Evolutionary conservation across 1,140 invertebrate genomes (phyloP), one percentile per base, ranked within the genome.

Genomic region (Ceratina australensis): DNA sequence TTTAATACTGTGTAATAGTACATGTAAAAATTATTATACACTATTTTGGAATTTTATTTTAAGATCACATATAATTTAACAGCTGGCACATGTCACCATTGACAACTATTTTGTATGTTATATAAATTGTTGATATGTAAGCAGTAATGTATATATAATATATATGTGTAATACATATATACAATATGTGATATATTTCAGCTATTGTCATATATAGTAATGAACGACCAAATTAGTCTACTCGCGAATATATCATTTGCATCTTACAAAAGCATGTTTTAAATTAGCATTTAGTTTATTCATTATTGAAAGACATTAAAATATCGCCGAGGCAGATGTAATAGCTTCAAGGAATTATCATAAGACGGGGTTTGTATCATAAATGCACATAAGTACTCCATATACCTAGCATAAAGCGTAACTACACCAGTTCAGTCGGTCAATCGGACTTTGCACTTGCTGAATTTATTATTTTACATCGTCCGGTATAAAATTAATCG

Each of bases 111-210:
- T 33, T 33, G 28, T 33, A 33, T 5, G 28, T 33, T 24, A 69
- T 52, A 22, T 54, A 52, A 54, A 77, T 77, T 33, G 74, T 74
- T 78, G 54, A 74, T 63, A 79, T 61, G 77, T 74, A 63, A 61
- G 66, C 18, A 52, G n/a, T n/a, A n/a, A n/a, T n/a, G n/a, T n/a
- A n/a, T n/a, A n/a, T n/a, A n/a, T n/a, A n/a, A 20, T 66, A 60
- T n/a, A 60, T 72, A 56, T 28, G 42, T 67, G 50, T 74, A 7
- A 42, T 42, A 42, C 33, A 10, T 10, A 42, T 42, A 5, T 5
- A 5, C 5, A 5, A 33, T 33, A 5, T 5, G 28, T 33, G 28
- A 42, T 42, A 42, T 42, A 42, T 59, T 64, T 47, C 77, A 71
- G 50, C 59, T 22, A 52, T 24, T 74, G 71, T 67, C 77, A 71